Conservation (phyloP, 2,888 invertebrate genomes). For the Caradrina kadenii region DNA sequence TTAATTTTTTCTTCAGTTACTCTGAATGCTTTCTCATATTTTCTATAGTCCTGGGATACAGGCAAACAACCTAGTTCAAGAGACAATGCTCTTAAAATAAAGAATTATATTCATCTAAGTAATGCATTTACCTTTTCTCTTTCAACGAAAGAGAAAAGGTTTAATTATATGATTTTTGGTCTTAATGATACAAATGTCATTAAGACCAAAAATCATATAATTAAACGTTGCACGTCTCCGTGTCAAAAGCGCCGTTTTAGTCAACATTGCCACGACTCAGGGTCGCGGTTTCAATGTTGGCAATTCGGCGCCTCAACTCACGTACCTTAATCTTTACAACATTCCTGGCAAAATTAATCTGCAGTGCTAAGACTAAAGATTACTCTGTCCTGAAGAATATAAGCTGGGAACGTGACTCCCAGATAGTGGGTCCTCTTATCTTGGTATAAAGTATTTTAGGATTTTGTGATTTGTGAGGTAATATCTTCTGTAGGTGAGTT, state of each 20-base stretch:
- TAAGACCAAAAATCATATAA: neutral
- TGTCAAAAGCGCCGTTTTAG: constrained; percentile 41
- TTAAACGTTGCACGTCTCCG: constrained; percentile 9
- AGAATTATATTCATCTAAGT: neutral
- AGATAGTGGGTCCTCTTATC: constrained; percentile 20
- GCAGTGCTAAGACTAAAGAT: constrained; percentile 60
- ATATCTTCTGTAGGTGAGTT: neutral
- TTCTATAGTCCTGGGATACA: no score
- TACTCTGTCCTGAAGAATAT: constrained; percentile 50
- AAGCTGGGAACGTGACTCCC: constrained; percentile 44
- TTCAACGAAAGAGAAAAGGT: no score
- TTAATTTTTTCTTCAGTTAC: no score
- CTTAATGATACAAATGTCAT: neutral
- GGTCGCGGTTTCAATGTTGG: constrained; percentile 48
- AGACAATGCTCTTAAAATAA: no score
- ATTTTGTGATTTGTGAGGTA: constrained; percentile 23
- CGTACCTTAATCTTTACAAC: constrained; percentile 68
- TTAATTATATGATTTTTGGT: constrained; percentile 9
- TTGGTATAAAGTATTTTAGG: constrained; percentile 5
- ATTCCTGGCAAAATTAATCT: constrained; percentile 74
- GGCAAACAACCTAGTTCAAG: no score
- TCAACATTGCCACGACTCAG: constrained; percentile 2
- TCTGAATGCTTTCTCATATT: no score
- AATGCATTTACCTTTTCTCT: neutral
- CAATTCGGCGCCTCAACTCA: constrained; percentile 38